A percentile compares a stretch with the other conserved stretches of the same genome.
These are phyloP conservation scores for Lithobates pipiens DNA, from an alignment of 2,797 vertebrate genomes.

Conservation along the genomic window DNA sequence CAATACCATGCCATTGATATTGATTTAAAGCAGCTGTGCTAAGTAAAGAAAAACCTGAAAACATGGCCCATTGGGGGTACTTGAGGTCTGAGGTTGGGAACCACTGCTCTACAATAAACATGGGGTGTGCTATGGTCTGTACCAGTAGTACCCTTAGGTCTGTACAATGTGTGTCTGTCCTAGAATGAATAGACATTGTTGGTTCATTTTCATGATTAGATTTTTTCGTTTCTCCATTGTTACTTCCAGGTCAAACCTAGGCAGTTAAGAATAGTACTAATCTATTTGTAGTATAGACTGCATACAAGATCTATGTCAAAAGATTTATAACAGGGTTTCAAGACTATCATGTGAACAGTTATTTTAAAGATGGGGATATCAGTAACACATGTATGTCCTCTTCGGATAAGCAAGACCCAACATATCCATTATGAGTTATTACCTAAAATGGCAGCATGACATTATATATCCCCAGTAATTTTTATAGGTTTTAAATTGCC, in stretches of 20 bases:
- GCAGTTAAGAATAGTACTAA: background rate
- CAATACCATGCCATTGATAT: too few species aligned
- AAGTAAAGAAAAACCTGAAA: too few species aligned
- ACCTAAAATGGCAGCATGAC: background rate
- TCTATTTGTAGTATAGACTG: background rate
- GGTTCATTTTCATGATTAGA: background rate
- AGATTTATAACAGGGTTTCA: background rate
- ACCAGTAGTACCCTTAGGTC: background rate
- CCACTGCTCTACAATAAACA: background rate
- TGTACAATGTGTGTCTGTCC: background rate
- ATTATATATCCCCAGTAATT: too few species aligned
- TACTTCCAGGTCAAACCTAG: background rate
- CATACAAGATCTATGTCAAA: background rate
- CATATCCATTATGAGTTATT: background rate
- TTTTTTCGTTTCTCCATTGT: background rate
- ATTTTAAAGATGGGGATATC: slow-evolving; percentile 28
- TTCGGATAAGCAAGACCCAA: background rate
- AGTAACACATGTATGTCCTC: background rate
- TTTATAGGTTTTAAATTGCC: too few species aligned
- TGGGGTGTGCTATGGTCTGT: background rate
- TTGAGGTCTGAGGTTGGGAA: too few species aligned
- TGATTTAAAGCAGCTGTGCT: too few species aligned
- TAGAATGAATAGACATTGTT: too few species aligned
- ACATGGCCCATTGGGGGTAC: too few species aligned
- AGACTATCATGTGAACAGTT: slow-evolving; percentile 24